These are phyloP conservation scores for Bergia sp. DNA, from an alignment of 92 coral and sea anemone genomes.

Conservation along the genomic window DNA sequence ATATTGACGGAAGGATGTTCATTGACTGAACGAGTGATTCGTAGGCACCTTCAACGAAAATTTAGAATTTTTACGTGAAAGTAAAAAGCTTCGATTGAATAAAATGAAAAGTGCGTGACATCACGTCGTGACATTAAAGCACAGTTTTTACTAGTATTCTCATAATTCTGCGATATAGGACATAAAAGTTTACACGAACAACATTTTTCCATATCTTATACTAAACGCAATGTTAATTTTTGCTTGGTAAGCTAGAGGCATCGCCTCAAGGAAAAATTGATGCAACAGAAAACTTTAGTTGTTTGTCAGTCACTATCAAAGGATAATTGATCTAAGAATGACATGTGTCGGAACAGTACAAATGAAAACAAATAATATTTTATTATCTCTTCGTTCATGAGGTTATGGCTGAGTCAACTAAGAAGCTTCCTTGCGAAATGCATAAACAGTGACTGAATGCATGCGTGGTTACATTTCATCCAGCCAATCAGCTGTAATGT, in stretches of 20 bases:
- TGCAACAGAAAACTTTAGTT: not conserved
- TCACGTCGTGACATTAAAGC: not conserved
- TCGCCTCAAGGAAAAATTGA: not conserved
- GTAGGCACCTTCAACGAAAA: not conserved
- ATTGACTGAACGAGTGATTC: too few species aligned
- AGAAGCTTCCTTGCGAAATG: not conserved
- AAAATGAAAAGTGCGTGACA: not conserved
- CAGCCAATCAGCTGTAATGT: not conserved
- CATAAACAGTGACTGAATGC: not conserved
- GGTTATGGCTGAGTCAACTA: conserved; percentile 1
- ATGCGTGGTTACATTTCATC: not conserved
- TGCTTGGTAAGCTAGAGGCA: not conserved
- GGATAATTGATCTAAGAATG: not conserved
- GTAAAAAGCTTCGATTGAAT: too few species aligned
- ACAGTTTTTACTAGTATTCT: too few species aligned
- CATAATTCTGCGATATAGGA: not conserved
- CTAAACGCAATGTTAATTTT: too few species aligned
- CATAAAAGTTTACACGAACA: too few species aligned
- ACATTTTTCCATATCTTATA: too few species aligned
- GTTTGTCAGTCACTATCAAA: not conserved
- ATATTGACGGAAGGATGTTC: too few species aligned
- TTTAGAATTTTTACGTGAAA: too few species aligned
- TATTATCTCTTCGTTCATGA: not conserved
- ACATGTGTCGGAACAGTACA: not conserved
- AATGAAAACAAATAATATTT: not conserved